Evolutionary conservation across 2,888 invertebrate species (phyloP).

Genomic region (Escarpia spicata): DNA sequence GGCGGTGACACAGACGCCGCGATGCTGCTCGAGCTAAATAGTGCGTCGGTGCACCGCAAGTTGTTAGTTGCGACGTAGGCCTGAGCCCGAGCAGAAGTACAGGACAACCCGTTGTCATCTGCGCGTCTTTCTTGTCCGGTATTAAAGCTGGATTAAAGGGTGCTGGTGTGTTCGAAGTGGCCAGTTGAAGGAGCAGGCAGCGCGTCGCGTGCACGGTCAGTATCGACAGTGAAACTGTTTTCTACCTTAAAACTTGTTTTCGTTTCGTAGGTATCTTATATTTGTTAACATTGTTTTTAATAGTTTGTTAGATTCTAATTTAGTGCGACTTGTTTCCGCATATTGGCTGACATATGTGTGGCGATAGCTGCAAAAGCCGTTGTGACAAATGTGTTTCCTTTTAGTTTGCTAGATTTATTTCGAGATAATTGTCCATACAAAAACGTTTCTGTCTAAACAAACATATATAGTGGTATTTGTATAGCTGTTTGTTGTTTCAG

Average conservation of each 20-base stretch:
- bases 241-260: not conserved
- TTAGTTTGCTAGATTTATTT: not conserved
- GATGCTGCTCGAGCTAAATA: not conserved
- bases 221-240: not conserved
- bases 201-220: not conserved
- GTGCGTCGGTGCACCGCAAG: not conserved
- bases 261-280: not conserved
- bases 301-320: not conserved
- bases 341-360: not conserved
- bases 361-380: not conserved
- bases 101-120: not conserved
- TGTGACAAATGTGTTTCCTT: not conserved
- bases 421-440: not conserved
- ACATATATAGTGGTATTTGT: too few species aligned
- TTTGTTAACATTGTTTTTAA: too few species aligned
- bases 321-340: not conserved
- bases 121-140: not conserved
- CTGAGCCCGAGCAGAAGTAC: not conserved
- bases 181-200: not conserved
- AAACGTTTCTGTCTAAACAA: not conserved
- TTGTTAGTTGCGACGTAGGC: not conserved
- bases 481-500: too few species aligned
- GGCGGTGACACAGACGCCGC: not conserved
- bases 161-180: not conserved
- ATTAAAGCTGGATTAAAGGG: not conserved